Evolutionary conservation across 2,113 vertebrate species (phyloP), one percentile per base, ranked within the genome.

Genomic region (Pedionomus torquatus): DNA sequence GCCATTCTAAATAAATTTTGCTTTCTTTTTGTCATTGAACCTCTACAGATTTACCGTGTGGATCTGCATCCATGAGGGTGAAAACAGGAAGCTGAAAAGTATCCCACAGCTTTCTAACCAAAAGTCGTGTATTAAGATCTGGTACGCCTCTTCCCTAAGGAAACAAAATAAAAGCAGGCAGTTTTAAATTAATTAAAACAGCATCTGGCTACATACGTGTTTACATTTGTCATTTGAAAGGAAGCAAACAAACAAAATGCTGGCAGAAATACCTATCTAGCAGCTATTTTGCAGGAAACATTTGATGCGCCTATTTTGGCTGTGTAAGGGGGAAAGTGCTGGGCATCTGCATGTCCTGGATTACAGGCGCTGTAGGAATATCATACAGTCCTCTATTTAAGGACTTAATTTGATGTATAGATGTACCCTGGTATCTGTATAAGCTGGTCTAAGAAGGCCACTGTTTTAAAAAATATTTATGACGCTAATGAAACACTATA

Each of bases 101-200:
- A 87, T 99, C 99, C 99, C 99, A 99, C 55, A 99, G 97, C 97
- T 99, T 99, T 96, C 98, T 99, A 95, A 99, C 98, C 96, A 99
- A 96, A 90, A 99, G 97, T 87, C 99, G 98, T 75, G 99, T 99
- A 93, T 99, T 99, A 84, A 99, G 97, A 96, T 99, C 99, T 81
- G 99, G 99, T 48, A 99, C 35, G 3, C 99, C 99, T 98, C 99
- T 99, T 77, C 99, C 99, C 99, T 99, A 85, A 74, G 89, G 93
- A 97, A 94, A 92, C 37, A 69, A 91, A 95, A 78, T 43, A 79
- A 77, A 86, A 88, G 18, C 44, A 96, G 30, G 57, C 0, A 3
- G 43, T 51, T 80, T 89, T 60, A 78, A 93, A 85, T 83, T 55
- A 72, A 88, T 61, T 41, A 87, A 71, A 95, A 71, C 55, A 54